phyloP scores from a whole-genome alignment of 1,140 invertebrate species.

The Zaprionus africanus region DNA sequence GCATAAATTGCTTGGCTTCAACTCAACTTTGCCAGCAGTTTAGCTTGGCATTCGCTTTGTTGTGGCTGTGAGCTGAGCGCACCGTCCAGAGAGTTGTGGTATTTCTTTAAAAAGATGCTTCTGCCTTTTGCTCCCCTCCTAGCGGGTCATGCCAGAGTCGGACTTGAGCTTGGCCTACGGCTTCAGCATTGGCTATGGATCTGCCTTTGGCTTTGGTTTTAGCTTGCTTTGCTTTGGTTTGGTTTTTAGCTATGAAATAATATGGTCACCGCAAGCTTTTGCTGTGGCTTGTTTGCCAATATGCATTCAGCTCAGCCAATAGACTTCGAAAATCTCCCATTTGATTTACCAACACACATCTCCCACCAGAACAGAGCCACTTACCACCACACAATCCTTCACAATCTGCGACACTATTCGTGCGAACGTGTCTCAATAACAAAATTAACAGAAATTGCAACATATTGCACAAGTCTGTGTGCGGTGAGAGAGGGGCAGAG shows the following conservation, averaged over 20 bases:
- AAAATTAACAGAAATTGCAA: slow-evolving; percentile 81
- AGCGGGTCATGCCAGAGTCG: not conserved
- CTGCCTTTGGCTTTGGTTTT: slow-evolving; percentile 13
- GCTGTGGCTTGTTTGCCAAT: slow-evolving; percentile 71
- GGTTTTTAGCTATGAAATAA: slow-evolving; percentile 56
- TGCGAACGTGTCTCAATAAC: slow-evolving; percentile 79
- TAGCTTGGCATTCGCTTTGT: slow-evolving; percentile 44
- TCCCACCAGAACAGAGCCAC: not conserved
- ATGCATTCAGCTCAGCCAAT: slow-evolving; percentile 25
- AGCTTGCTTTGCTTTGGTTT: slow-evolving; percentile 8
- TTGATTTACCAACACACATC: slow-evolving; percentile 31
- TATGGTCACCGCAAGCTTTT: slow-evolving; percentile 74
- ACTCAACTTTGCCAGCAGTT: slow-evolving; percentile 26
- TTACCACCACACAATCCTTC: slow-evolving; percentile 47
- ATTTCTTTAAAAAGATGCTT: slow-evolving; percentile 55
- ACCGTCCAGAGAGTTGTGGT: slow-evolving; percentile 32
- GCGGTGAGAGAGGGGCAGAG: not conserved
- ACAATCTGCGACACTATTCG: slow-evolving; percentile 71
- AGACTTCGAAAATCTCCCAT: slow-evolving; percentile 14
- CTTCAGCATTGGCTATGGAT: not conserved
- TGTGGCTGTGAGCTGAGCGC: slow-evolving; percentile 27
- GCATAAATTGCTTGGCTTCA: slow-evolving; percentile 35
- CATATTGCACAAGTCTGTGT: slow-evolving; percentile 59
- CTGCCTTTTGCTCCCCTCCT: not conserved
- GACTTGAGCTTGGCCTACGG: not conserved